Conservation (phyloP, 2,797 vertebrate species). For the Channa striata region DNA sequence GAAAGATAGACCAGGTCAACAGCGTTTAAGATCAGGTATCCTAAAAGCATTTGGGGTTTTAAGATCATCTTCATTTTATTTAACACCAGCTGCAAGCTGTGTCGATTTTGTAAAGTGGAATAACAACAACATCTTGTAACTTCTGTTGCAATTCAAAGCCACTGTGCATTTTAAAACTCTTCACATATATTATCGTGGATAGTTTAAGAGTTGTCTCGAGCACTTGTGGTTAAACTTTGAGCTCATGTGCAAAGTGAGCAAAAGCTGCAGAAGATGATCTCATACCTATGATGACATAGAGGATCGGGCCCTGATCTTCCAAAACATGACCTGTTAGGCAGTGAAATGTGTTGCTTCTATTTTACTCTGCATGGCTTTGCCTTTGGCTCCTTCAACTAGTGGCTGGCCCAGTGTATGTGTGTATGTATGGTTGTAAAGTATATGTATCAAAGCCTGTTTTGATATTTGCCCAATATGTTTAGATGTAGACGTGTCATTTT, state of each 20-base stretch:
- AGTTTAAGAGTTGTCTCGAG: background rate
- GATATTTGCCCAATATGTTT: conserved; percentile 24
- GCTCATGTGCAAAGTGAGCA: background rate
- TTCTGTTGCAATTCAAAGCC: background rate
- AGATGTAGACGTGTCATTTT: background rate
- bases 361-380: conserved; percentile 77
- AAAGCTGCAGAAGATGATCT: conserved; percentile 36
- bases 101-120: background rate
- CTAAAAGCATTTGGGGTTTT: conserved; percentile 30
- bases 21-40: conserved; percentile 10
- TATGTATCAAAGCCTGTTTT: conserved; percentile 45
- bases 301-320: conserved; percentile 33
- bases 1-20: background rate
- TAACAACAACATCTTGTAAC: background rate
- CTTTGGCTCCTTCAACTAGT: conserved; percentile 58
- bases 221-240: background rate
- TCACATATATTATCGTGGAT: background rate
- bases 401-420: conserved; percentile 70
- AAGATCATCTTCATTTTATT: conserved; percentile 27
- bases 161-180: background rate
- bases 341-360: conserved; percentile 38
- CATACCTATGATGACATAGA: conserved; percentile 2
- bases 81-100: background rate
- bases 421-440: conserved; percentile 52
- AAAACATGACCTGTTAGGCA: conserved; percentile 41